Percentiles rank a stretch among this genome's conserved stretches.
Evolutionary conservation across 2,797 vertebrate genomes (phyloP).

Genomic region (Eulemur rubriventer): DNA sequence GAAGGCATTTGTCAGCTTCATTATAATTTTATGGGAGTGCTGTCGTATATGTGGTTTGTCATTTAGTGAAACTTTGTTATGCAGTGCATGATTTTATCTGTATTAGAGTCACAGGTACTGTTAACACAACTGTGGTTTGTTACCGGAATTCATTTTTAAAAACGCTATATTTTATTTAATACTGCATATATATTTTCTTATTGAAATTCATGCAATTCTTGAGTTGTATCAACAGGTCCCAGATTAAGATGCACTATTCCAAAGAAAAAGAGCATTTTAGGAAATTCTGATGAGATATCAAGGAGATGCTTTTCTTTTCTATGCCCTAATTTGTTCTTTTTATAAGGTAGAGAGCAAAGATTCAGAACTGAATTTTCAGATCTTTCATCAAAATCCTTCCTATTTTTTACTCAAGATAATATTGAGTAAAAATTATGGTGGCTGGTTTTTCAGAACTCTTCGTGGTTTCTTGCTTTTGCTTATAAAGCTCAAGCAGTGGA

Average conservation of each 20-base stretch:
- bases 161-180: slow-evolving; percentile 1
- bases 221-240: neutral
- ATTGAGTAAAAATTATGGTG: neutral
- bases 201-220: neutral
- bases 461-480: neutral
- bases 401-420: neutral
- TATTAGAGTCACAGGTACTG: neutral
- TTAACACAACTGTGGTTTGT: neutral
- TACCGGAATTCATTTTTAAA: neutral
- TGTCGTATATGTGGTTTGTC: too few species aligned
- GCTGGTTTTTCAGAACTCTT: neutral
- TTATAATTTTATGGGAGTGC: too few species aligned
- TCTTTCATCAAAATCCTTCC: neutral
- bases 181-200: neutral
- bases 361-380: neutral
- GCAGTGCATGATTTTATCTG: too few species aligned
- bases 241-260: neutral
- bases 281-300: neutral
- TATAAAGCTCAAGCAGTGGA: neutral
- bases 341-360: neutral
- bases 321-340: neutral
- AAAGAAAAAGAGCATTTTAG: neutral
- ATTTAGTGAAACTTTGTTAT: too few species aligned
- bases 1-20: too few species aligned
- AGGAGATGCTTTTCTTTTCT: neutral